phyloP scores from a whole-genome alignment of 2,797 vertebrate species.

The Tympanoctomys barrerae region DNA sequence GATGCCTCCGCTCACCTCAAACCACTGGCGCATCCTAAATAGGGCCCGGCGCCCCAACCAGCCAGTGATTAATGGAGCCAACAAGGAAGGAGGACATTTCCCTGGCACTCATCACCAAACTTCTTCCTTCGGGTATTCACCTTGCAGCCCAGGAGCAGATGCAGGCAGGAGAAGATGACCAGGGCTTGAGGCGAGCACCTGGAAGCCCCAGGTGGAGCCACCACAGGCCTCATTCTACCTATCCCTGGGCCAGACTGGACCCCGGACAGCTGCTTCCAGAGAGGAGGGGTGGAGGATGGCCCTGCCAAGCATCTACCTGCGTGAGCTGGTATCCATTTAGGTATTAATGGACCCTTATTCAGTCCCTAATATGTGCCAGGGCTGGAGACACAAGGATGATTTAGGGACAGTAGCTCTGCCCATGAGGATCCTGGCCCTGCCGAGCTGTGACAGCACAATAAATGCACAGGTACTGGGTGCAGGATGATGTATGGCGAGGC shows the following conservation, averaged over 20 bases:
- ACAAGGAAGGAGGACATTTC: not conserved
- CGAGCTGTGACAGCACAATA: fast-evolving
- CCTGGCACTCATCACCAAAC: fast-evolving
- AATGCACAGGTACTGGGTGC: fast-evolving
- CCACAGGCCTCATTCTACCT: fast-evolving
- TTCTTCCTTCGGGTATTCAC: not conserved
- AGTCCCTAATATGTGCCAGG: no score
- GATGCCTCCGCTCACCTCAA: conserved; percentile 83
- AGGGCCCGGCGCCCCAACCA: conserved; percentile 70
- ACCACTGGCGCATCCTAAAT: conserved; percentile 86
- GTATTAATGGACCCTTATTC: not conserved
- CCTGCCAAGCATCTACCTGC: no score
- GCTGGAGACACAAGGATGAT: no score
- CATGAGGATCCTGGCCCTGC: fast-evolving
- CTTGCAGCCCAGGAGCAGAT: not conserved
- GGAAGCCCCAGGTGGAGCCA: not conserved
- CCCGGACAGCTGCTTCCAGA: not conserved
- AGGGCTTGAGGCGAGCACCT: not conserved
- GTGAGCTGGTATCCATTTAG: not conserved
- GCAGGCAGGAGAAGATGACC: not conserved
- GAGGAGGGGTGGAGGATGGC: no score
- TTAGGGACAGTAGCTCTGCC: not conserved
- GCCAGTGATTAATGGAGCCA: conserved; percentile 88
- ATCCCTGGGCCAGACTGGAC: not conserved
- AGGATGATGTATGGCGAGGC: fast-evolving